These are phyloP conservation scores for Altica lythri DNA, from an alignment of 2,888 invertebrate genomes.

Conservation along the genomic window DNA sequence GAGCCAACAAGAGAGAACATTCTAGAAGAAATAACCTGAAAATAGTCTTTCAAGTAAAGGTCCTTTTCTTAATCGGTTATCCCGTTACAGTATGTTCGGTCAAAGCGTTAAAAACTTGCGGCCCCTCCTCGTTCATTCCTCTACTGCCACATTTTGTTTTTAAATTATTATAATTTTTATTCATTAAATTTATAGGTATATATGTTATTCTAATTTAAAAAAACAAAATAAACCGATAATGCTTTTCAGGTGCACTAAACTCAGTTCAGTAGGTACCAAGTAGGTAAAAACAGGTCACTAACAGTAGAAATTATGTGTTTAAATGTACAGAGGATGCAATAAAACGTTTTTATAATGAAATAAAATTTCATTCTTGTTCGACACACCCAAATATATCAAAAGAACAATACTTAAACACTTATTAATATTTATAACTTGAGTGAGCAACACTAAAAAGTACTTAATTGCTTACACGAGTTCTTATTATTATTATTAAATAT, in stretches of 20 bases:
- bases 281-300: constrained; percentile 34
- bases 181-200: no score
- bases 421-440: constrained; percentile 38
- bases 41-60: no score
- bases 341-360: constrained; percentile 40
- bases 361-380: constrained; percentile 35
- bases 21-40: no score
- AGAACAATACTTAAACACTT: constrained; percentile 35
- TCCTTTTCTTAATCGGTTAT: no score
- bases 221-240: no score
- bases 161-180: no score
- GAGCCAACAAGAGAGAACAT: no score
- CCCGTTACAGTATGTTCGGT: no score
- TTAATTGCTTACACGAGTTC: constrained; percentile 33
- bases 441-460: constrained; percentile 32
- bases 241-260: constrained; percentile 12
- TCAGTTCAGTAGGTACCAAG: constrained; percentile 20
- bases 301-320: constrained; percentile 32
- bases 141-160: no score
- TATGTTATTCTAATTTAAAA: no score
- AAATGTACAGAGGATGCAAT: constrained; percentile 38
- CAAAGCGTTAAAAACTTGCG: no score
- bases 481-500: constrained; percentile 34
- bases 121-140: no score
- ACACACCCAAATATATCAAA: constrained; percentile 36